These are phyloP conservation scores for Agrilus cyanescens DNA, from an alignment of 2,888 invertebrate species.

Conservation along the genomic window DNA sequence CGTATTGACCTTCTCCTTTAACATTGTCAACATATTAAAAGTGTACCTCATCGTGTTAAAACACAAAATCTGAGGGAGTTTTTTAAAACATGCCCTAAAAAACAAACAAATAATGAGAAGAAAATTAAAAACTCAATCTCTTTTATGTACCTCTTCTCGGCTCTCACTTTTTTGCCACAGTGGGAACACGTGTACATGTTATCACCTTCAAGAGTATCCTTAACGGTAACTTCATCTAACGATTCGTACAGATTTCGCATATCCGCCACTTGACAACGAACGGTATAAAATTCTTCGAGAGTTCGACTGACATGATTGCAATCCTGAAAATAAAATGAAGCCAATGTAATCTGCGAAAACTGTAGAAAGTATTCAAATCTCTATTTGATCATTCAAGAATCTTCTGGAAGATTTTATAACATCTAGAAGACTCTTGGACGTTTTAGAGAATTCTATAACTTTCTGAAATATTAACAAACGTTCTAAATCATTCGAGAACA, in stretches of 20 bases:
- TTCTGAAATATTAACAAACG: too few relatives aligned
- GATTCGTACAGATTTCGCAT: constrained; percentile 93
- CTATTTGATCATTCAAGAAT: too few relatives aligned
- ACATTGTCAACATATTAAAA: constrained; percentile 95
- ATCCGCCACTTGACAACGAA: constrained; percentile 91
- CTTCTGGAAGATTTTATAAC: too few relatives aligned
- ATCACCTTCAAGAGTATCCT: constrained; percentile 92
- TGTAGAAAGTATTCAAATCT: too few relatives aligned
- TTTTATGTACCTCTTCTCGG: constrained; percentile 65
- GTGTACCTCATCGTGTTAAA: constrained; percentile 97
- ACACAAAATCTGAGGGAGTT: constrained; percentile 82
- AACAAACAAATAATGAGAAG: background rate
- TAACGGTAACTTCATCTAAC: constrained; percentile 91
- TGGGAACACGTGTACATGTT: constrained; percentile 97
- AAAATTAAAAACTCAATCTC: background rate
- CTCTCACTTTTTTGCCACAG: constrained; percentile 88
- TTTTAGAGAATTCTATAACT: too few relatives aligned
- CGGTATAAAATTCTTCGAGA: constrained; percentile 91
- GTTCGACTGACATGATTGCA: constrained; percentile 92
- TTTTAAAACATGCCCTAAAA: constrained; percentile 80
- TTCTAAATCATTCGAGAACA: too few relatives aligned
- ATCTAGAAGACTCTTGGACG: too few relatives aligned
- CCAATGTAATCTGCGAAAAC: constrained; percentile 1
- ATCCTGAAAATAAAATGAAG: constrained; percentile 45
- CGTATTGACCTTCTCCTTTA: constrained; percentile 94